Evolutionary conservation across 2,888 invertebrate species (phyloP).

Genomic region (Marasmarcha lunaedactyla): DNA sequence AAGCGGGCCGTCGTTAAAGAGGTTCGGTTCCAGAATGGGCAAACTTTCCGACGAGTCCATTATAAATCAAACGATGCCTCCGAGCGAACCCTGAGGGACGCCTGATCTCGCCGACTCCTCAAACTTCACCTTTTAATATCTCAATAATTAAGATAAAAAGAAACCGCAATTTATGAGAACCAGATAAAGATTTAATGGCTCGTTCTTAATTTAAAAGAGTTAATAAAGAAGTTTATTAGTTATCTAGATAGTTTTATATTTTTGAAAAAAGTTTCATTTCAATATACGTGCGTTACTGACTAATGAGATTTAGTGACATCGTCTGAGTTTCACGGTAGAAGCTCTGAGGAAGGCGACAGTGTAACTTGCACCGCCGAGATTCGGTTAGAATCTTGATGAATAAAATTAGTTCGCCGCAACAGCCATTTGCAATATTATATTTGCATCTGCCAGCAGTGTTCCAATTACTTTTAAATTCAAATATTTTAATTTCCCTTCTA

Average conservation of each 20-base stretch:
- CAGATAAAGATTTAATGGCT: slow-evolving; percentile 69
- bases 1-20: slow-evolving; percentile 65
- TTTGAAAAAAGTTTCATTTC: too few species aligned
- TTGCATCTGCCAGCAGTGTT: slow-evolving; percentile 41
- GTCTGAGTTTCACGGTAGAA: too few species aligned
- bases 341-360: slow-evolving; percentile 26
- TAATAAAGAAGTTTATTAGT: too few species aligned
- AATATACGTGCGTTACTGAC: too few species aligned
- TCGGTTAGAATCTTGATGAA: slow-evolving; percentile 59
- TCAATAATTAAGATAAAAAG: slow-evolving; percentile 71
- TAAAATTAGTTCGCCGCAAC: slow-evolving; percentile 56
- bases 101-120: slow-evolving; percentile 47
- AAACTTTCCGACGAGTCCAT: slow-evolving; percentile 69
- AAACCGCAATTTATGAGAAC: slow-evolving; percentile 67
- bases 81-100: slow-evolving; percentile 67
- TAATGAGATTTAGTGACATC: too few species aligned
- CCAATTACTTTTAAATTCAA: neutral
- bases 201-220: too few species aligned
- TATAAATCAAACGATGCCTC: slow-evolving; percentile 70
- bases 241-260: too few species aligned
- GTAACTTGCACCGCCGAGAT: slow-evolving; percentile 36
- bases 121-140: slow-evolving; percentile 66
- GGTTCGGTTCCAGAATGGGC: slow-evolving; percentile 61
- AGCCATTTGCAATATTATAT: slow-evolving; percentile 60
- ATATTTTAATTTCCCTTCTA: neutral